Conservation (phyloP, 2,113 vertebrate genomes). For the Chlamydotis undulata region DNA sequence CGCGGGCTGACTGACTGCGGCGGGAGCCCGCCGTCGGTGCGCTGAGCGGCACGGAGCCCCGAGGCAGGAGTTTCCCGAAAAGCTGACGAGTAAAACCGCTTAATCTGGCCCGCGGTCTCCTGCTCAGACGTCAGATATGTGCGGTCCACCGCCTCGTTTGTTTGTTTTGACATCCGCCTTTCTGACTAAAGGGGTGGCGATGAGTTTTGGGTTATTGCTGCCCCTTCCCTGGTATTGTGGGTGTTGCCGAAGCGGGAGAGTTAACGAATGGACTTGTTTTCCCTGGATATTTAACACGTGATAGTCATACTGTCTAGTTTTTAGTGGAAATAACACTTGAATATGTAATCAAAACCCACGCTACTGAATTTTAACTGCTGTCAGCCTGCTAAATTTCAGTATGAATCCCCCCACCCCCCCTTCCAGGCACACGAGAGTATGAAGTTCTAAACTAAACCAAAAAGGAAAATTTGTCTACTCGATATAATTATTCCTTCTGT, state of each 20-base stretch:
- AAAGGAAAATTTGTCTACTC: background rate
- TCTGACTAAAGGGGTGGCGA: accelerated
- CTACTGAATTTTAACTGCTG: background rate
- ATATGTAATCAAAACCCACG: background rate
- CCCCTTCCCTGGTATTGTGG: accelerated
- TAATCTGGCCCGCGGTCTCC: no score
- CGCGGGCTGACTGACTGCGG: no score
- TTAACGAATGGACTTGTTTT: background rate
- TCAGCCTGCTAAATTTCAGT: accelerated
- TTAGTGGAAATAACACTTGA: background rate
- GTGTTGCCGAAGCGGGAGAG: background rate
- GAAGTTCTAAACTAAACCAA: background rate
- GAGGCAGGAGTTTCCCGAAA: no score
- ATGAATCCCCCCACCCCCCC: no score
- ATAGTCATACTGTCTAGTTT: background rate
- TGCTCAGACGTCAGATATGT: accelerated
- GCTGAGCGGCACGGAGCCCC: no score
- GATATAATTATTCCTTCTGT: accelerated
- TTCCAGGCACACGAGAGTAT: accelerated
- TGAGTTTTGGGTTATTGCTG: accelerated
- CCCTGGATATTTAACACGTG: background rate
- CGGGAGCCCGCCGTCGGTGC: no score
- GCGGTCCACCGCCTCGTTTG: accelerated
- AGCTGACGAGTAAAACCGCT: no score
- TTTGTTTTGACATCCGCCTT: accelerated